A percentile compares a stretch with the other conserved stretches of the same genome.
phyloP scores from a whole-genome alignment of 2,888 invertebrate genomes.

The Nomada ferruginata region DNA sequence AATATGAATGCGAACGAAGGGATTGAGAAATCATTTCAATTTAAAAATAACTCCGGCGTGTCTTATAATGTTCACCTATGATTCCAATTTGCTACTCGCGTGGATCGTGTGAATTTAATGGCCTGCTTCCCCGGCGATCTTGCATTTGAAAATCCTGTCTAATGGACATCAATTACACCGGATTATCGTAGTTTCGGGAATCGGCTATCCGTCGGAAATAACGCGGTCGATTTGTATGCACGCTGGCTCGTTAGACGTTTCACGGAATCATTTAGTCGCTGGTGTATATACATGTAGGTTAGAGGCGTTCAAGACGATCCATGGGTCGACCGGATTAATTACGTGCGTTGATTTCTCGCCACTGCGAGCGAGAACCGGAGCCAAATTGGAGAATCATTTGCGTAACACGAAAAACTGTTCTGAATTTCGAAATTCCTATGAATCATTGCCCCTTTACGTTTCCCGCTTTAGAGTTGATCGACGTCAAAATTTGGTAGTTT shows the following conservation, averaged over 20 bases:
- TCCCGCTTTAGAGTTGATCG: too few species aligned
- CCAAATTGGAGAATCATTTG: neutral
- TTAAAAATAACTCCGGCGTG: too few species aligned
- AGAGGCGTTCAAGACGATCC: conserved; percentile 59
- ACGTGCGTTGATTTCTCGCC: conserved; percentile 54
- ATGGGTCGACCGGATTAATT: conserved; percentile 62
- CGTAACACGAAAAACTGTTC: neutral
- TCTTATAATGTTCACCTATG: too few species aligned
- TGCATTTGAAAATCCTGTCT: neutral
- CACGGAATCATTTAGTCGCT: conserved; percentile 63
- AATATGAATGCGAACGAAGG: too few species aligned
- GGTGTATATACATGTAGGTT: conserved; percentile 55
- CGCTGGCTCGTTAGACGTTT: conserved; percentile 54
- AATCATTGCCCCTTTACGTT: too few species aligned
- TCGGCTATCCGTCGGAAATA: conserved; percentile 34
- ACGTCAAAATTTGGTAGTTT: too few species aligned
- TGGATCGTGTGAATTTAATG: too few species aligned
- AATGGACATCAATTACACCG: conserved; percentile 25
- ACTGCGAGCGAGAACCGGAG: conserved; percentile 46
- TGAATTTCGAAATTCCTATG: too few species aligned
- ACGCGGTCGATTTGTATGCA: conserved; percentile 39
- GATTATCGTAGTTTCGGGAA: conserved; percentile 29
- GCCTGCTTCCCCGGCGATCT: too few species aligned
- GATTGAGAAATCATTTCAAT: too few species aligned
- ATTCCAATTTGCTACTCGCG: too few species aligned